Conservation (phyloP, 2,797 vertebrate genomes). For the Sorex maritimensis region DNA sequence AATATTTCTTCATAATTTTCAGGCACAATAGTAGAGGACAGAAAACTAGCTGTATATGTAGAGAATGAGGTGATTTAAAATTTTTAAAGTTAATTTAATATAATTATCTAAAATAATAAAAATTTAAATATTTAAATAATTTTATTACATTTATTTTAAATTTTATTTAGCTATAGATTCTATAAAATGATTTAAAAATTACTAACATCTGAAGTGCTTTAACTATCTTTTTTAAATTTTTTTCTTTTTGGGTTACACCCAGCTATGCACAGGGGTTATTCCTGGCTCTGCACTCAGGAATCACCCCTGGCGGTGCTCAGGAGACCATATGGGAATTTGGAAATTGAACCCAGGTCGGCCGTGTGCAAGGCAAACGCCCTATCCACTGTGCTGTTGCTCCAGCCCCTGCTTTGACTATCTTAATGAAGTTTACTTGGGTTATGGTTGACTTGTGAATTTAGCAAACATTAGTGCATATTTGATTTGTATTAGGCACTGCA, state of each 20-base stretch:
- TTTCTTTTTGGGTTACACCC: too few relatives aligned
- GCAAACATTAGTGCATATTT: slow-evolving; percentile 14
- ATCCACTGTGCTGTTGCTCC: too few relatives aligned
- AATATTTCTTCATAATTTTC: slow-evolving; percentile 21
- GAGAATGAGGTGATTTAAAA: slow-evolving; percentile 5
- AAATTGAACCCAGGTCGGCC: too few relatives aligned
- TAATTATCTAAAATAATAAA: background rate
- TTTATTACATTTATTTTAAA: slow-evolving; percentile 30
- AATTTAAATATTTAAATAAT: background rate
- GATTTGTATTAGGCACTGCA: background rate
- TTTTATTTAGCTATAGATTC: background rate
- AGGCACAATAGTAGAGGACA: background rate
- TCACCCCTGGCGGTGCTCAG: too few relatives aligned
- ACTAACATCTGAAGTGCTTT: background rate
- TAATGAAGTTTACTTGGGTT: slow-evolving; percentile 28
- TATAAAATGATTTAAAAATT: slow-evolving; percentile 4
- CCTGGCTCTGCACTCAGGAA: too few relatives aligned
- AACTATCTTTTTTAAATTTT: background rate
- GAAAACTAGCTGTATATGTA: background rate
- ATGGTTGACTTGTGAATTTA: slow-evolving; percentile 35
- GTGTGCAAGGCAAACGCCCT: too few relatives aligned
- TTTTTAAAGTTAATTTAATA: too few relatives aligned
- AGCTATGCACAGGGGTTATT: too few relatives aligned
- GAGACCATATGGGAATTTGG: too few relatives aligned
- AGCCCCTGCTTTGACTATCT: background rate